A percentile compares a stretch with the other conserved stretches of the same genome.
Evolutionary conservation across 2,888 invertebrate genomes (phyloP).

Genomic region (Agrotis puta): DNA sequence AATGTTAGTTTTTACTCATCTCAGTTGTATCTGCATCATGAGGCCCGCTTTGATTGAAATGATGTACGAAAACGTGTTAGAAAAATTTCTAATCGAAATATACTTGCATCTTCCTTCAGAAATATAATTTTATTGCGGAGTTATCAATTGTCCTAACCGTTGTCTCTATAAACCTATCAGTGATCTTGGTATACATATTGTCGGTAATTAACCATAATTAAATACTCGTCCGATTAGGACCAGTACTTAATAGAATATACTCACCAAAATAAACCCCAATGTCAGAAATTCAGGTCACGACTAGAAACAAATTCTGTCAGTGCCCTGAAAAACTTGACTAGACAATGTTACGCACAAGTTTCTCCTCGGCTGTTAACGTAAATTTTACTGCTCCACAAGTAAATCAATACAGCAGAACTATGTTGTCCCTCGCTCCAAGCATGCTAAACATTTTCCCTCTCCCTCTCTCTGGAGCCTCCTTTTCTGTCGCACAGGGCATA

Average conservation of each 20-base stretch:
- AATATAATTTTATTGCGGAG: background rate
- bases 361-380: background rate
- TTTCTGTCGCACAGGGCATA: conserved; percentile 1
- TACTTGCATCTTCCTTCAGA: background rate
- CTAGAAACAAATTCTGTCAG: background rate
- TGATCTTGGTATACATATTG: background rate
- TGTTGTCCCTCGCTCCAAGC: conserved; percentile 10
- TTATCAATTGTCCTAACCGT: background rate
- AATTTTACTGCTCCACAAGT: background rate
- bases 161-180: background rate
- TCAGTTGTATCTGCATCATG: background rate
- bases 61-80: background rate
- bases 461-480: conserved; percentile 7
- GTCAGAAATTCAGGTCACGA: background rate
- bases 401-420: conserved; percentile 35
- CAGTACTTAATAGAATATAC: no score
- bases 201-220: no score
- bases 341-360: background rate
- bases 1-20: background rate
- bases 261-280: background rate
- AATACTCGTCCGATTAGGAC: background rate
- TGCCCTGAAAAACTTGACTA: background rate
- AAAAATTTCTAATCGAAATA: background rate
- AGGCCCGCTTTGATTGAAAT: background rate
- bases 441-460: conserved; percentile 3